Evolutionary conservation across 2,888 invertebrate genomes (phyloP), one percentile per base, ranked within the genome.

Genomic region (Malacosoma neustria): DNA sequence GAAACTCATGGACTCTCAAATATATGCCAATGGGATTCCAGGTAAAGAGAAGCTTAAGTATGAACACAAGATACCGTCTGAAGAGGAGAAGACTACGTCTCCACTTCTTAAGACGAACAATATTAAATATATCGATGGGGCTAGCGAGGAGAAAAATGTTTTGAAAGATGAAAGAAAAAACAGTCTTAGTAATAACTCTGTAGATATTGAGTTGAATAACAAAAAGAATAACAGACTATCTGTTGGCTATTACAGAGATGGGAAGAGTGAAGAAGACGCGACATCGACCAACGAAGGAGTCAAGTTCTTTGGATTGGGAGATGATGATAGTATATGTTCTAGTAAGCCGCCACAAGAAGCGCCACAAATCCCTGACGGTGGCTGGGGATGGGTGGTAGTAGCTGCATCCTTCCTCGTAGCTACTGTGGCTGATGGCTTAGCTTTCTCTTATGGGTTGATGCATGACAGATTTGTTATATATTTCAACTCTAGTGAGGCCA

Each of bases 341-440:
- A 71, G 73, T 52, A 61, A 64, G 46, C 53, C 72, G 34, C 45
- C 74, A 15, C 47, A 54, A 45, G 66, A 79, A 40, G 79, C 77
- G 31, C 89, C 90, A 0, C 89, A 89, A 45, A 89, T 92, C 39
- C 94, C 94, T 0, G 94, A 95, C 57, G 94, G 94, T n/a, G 95
- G 94, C 14, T 95, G 93, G 92, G 95, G 95, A 14, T 96, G 96
- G 96, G 90, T 95, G 43, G 93, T 98, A 1, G 97, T 98, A 0
- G 84, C 92, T 11, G 91, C 96, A 2, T 94, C 96, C 0, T 90
- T 98, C 50, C 77, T 95, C 29, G 90, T 96, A 12, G 96, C 96
- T 33, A 90, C 96, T 57, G 93, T 98, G 29, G 95, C 96, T 34
- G 98, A 98, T 70, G 98, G 98, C 0, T 89, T 97, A 31, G 95